These are phyloP conservation scores for Bufo gargarizans DNA, from an alignment of 2,113 vertebrate species.

Conservation along the genomic window DNA sequence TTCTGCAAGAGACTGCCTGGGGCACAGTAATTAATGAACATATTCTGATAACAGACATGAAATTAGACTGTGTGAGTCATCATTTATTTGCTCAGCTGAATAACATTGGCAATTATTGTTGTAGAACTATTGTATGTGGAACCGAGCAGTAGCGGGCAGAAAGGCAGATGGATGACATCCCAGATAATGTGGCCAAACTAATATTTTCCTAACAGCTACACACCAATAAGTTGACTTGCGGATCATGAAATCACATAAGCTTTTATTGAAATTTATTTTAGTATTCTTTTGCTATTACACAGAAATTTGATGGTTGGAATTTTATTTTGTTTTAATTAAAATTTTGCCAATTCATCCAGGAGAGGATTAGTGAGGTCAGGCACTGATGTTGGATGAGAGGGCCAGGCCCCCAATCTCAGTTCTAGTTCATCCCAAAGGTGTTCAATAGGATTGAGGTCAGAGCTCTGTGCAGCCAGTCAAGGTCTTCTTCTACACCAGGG, in stretches of 20 bases:
- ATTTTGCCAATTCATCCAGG: too few species aligned
- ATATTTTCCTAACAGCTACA: conserved; percentile 10
- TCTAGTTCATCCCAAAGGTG: too few species aligned
- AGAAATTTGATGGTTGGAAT: too few species aligned
- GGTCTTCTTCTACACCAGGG: too few species aligned
- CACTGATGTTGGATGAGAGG: too few species aligned
- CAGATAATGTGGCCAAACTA: conserved; percentile 16
- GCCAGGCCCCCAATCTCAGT: too few species aligned
- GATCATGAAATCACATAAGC: not conserved
- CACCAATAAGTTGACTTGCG: not conserved
- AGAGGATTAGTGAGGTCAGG: too few species aligned
- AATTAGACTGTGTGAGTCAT: conserved; percentile 18
- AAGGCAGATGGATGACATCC: conserved; percentile 17
- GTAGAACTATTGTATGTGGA: not conserved
- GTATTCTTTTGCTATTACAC: too few species aligned
- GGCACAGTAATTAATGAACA: conserved; percentile 37
- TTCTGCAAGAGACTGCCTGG: conserved; percentile 5
- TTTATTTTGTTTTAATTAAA: too few species aligned
- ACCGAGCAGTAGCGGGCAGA: conserved; percentile 20
- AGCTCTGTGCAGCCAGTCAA: too few species aligned
- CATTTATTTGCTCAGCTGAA: conserved; percentile 46
- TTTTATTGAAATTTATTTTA: too few species aligned
- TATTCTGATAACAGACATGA: conserved; percentile 26
- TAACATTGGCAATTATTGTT: conserved; percentile 30
- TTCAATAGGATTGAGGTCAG: too few species aligned